Evolutionary conservation across 2,797 vertebrate genomes (phyloP).

Genomic region (Poecilia gillii): DNA sequence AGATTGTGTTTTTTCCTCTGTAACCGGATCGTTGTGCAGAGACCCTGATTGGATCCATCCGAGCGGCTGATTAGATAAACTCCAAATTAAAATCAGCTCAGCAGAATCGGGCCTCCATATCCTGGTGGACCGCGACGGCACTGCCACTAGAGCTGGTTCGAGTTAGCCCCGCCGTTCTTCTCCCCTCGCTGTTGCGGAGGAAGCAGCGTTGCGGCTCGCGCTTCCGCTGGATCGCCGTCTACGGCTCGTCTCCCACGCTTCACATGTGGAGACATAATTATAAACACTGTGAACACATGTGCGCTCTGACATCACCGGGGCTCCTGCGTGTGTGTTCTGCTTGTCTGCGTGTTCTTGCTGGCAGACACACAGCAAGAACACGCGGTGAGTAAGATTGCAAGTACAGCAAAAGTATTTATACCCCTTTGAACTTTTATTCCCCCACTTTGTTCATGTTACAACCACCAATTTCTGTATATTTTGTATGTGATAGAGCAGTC

Average conservation of each 20-base stretch:
- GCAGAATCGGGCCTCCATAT: conserved; percentile 61
- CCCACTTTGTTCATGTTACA: neutral
- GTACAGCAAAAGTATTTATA: neutral
- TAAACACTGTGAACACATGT: conserved; percentile 72
- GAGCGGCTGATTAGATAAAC: conserved; percentile 77
- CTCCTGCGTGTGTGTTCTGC: conserved; percentile 63
- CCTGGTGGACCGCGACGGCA: conserved; percentile 59
- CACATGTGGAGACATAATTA: conserved; percentile 62
- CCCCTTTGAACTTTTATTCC: neutral
- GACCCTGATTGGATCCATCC: conserved; percentile 75
- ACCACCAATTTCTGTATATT: neutral
- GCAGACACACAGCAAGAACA: neutral
- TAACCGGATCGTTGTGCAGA: conserved; percentile 67
- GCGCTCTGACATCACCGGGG: conserved; percentile 63
- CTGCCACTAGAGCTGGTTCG: conserved; percentile 65
- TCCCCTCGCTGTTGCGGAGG: conserved; percentile 30
- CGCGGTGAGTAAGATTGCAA: no score
- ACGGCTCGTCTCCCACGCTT: conserved; percentile 59
- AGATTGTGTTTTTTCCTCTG: conserved; percentile 72
- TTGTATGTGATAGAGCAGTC: neutral
- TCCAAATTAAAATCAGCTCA: conserved; percentile 79
- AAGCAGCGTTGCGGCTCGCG: conserved; percentile 43
- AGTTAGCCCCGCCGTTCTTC: conserved; percentile 46
- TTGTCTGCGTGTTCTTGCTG: conserved; percentile 37
- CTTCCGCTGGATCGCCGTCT: conserved; percentile 60